Conservation (phyloP, 2,888 invertebrate species). For the Eilema griseolum region DNA sequence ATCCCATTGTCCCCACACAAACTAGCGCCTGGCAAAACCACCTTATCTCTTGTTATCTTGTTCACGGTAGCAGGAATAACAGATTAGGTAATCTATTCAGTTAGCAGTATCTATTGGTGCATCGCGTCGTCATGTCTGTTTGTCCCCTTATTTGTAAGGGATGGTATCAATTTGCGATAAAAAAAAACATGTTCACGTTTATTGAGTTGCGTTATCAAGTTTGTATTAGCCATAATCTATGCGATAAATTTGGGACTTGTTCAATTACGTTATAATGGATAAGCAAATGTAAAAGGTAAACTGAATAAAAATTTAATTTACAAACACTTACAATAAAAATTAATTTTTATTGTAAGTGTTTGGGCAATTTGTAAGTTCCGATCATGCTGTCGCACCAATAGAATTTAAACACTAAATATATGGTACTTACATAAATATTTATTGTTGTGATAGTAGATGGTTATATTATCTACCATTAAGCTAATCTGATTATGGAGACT, state of each 20-base stretch:
- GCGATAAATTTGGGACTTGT: background rate
- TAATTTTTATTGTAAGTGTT: background rate
- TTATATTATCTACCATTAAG: background rate
- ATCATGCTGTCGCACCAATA: background rate
- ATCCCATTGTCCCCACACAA: constrained; percentile 75
- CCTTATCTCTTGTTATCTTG: constrained; percentile 63
- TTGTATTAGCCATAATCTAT: constrained; percentile 6
- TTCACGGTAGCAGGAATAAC: constrained; percentile 51
- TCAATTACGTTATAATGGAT: background rate
- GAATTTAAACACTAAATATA: background rate
- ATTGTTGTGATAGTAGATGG: background rate
- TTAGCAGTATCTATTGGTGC: constrained; percentile 40
- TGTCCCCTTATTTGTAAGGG: constrained; percentile 44
- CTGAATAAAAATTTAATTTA: too few relatives aligned
- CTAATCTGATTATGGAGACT: background rate
- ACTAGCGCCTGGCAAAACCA: constrained; percentile 62
- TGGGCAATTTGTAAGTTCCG: background rate
- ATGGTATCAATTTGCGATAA: constrained; percentile 51
- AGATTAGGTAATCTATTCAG: constrained; percentile 53
- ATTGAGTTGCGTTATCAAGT: constrained; percentile 34
- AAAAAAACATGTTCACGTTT: constrained; percentile 28
- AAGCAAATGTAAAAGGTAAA: background rate
- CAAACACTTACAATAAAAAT: too few relatives aligned
- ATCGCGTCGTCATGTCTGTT: constrained; percentile 32
- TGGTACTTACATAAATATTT: background rate